A percentile compares a stretch with the other conserved stretches of the same genome.
Evolutionary conservation across 1,140 invertebrate genomes (phyloP).

Genomic region (Adelges cooleyi): DNA sequence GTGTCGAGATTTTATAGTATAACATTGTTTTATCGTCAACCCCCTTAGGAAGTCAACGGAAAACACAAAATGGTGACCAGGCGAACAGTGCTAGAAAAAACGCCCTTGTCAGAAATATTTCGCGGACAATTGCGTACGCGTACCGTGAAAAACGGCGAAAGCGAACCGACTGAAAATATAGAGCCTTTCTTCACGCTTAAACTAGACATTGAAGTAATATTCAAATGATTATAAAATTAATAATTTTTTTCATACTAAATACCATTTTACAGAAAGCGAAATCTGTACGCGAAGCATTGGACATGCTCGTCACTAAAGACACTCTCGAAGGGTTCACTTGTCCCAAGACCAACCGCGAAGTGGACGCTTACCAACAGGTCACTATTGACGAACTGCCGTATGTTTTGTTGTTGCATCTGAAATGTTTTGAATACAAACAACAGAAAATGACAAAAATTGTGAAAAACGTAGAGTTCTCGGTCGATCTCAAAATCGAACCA

Average conservation of each 20-base stretch:
- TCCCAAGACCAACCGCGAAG: constrained; percentile 63
- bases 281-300: constrained; percentile 72
- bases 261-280: constrained; percentile 54
- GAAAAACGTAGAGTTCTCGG: constrained; percentile 75
- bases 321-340: constrained; percentile 73
- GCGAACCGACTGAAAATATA: constrained; percentile 57
- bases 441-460: constrained; percentile 78
- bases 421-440: constrained; percentile 75
- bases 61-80: constrained; percentile 79
- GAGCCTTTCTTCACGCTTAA: constrained; percentile 90
- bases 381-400: constrained; percentile 70
- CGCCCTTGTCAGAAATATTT: constrained; percentile 87
- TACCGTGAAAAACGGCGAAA: constrained; percentile 54
- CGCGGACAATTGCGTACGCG: constrained; percentile 76
- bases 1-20: too few relatives aligned
- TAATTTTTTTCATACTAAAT: constrained; percentile 11
- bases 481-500: constrained; percentile 78
- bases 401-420: constrained; percentile 65
- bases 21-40: constrained; percentile 11
- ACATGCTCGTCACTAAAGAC: constrained; percentile 69
- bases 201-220: constrained; percentile 77
- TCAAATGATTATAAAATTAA: neutral
- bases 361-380: constrained; percentile 75
- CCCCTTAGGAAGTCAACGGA: constrained; percentile 37
- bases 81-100: constrained; percentile 48